Evolutionary conservation across 2,113 vertebrate genomes (phyloP).

Genomic region (Brachyhypopomus occidentalis): DNA sequence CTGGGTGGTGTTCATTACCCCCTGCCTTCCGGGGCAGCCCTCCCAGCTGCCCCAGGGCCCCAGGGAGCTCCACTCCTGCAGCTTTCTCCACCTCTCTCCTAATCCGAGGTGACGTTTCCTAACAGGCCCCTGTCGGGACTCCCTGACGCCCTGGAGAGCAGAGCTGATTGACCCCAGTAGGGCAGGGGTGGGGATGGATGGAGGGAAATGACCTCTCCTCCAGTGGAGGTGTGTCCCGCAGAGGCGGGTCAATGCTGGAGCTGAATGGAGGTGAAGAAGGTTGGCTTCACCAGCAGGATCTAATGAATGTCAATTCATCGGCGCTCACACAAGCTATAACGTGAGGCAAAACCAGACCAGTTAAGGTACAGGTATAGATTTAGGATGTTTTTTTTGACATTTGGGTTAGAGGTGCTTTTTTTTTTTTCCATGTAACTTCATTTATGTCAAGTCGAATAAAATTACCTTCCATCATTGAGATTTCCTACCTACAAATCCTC

Average conservation of each 20-base stretch:
- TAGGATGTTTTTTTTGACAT: neutral
- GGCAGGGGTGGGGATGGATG: slow-evolving; percentile 19
- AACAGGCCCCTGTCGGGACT: slow-evolving; percentile 41
- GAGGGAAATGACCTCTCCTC: slow-evolving; percentile 11
- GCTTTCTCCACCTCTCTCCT: slow-evolving; percentile 33
- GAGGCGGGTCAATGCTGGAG: slow-evolving; percentile 34
- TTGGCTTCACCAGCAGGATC: slow-evolving; percentile 1
- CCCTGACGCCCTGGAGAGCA: slow-evolving; percentile 38
- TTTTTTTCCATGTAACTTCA: neutral
- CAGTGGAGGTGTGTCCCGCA: slow-evolving; percentile 19
- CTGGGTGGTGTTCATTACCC: slow-evolving; percentile 40
- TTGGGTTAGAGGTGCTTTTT: neutral
- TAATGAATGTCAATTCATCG: neutral
- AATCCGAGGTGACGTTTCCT: slow-evolving; percentile 36
- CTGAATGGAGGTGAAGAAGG: slow-evolving; percentile 3
- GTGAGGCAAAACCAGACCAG: too few species aligned
- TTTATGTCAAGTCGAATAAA: neutral
- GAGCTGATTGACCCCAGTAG: slow-evolving; percentile 32
- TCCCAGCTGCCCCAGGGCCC: slow-evolving; percentile 21
- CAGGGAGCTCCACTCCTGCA: slow-evolving; percentile 44
- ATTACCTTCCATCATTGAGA: neutral
- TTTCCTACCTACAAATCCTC: neutral
- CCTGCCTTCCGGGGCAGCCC: slow-evolving; percentile 1
- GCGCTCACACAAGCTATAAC: neutral
- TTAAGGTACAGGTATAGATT: neutral